Conservation (phyloP, 2,113 vertebrate species). For the Sorex araneus region DNA sequence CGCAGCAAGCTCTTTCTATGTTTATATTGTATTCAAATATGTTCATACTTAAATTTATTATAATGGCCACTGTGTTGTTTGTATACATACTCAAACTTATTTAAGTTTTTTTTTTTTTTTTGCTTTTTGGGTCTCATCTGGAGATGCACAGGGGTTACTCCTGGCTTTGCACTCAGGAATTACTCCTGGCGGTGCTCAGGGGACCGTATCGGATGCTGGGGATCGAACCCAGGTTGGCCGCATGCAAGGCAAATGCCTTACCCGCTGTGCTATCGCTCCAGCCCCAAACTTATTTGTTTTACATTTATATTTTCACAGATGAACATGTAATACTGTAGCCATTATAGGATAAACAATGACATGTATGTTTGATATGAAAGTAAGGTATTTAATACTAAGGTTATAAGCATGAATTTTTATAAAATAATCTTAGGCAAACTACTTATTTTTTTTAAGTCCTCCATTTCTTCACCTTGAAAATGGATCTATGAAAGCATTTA, state of each 20-base stretch:
- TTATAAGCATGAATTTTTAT: conserved; percentile 51
- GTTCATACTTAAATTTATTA: conserved; percentile 61
- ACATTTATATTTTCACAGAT: conserved; percentile 58
- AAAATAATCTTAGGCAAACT: conserved; percentile 11
- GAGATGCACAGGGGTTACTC: too few species aligned
- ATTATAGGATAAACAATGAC: conserved; percentile 43
- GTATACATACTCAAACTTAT: conserved; percentile 37
- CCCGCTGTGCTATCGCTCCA: too few species aligned
- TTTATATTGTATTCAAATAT: conserved; percentile 33
- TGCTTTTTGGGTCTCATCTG: too few species aligned
- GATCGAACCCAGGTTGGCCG: too few species aligned
- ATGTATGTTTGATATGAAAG: conserved; percentile 1
- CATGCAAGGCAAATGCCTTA: too few species aligned
- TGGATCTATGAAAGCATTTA: neutral
- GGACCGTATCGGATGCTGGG: too few species aligned
- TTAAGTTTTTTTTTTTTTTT: too few species aligned
- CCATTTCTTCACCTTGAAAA: conserved; percentile 41
- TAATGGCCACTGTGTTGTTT: conserved; percentile 3
- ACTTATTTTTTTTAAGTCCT: conserved; percentile 18
- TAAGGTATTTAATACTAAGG: neutral
- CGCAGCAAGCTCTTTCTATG: neutral
- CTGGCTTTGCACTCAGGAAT: too few species aligned
- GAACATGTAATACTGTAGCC: conserved; percentile 69
- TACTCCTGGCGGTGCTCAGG: too few species aligned
- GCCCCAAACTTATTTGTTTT: too few species aligned